These are phyloP conservation scores for Keiferia lycopersicella DNA, from an alignment of 2,888 invertebrate genomes.

Conservation along the genomic window DNA sequence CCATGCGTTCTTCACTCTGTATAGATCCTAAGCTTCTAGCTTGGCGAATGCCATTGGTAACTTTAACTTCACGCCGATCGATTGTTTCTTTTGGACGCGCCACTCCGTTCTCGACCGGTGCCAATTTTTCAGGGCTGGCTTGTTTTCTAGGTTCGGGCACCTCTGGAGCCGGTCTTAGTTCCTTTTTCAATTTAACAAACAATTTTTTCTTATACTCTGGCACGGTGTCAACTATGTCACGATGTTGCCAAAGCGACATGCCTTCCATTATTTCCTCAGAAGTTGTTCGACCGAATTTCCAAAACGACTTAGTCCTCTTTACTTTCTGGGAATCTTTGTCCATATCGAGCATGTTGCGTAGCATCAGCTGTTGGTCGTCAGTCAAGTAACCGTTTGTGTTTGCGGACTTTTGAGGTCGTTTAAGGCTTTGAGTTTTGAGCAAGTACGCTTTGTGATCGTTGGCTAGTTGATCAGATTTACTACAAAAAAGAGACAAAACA, in stretches of 20 bases:
- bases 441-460: slow-evolving; percentile 67
- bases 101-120: slow-evolving; percentile 52
- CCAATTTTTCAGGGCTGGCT: slow-evolving; percentile 52
- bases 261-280: slow-evolving; percentile 90
- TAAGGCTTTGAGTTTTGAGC: slow-evolving; percentile 75
- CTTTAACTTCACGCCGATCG: slow-evolving; percentile 70
- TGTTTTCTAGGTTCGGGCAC: slow-evolving; percentile 61
- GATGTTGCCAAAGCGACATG: slow-evolving; percentile 93
- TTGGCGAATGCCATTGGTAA: slow-evolving; percentile 70
- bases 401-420: slow-evolving; percentile 63
- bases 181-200: slow-evolving; percentile 72
- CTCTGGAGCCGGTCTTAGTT: slow-evolving; percentile 68
- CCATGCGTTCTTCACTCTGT: slow-evolving; percentile 65
- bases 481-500: slow-evolving; percentile 55
- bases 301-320: slow-evolving; percentile 92
- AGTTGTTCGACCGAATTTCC: slow-evolving; percentile 89
- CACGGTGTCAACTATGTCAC: slow-evolving; percentile 89
- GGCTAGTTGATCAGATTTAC: slow-evolving; percentile 69
- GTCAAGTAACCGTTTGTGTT: slow-evolving; percentile 75
- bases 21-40: slow-evolving; percentile 75
- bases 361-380: slow-evolving; percentile 78
- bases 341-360: slow-evolving; percentile 75
- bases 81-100: slow-evolving; percentile 69
- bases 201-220: slow-evolving; percentile 77
- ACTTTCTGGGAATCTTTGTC: slow-evolving; percentile 85